Base-by-base conservation (phyloP, 2,797 vertebrate species). In the Liparis tanakae region DNA sequence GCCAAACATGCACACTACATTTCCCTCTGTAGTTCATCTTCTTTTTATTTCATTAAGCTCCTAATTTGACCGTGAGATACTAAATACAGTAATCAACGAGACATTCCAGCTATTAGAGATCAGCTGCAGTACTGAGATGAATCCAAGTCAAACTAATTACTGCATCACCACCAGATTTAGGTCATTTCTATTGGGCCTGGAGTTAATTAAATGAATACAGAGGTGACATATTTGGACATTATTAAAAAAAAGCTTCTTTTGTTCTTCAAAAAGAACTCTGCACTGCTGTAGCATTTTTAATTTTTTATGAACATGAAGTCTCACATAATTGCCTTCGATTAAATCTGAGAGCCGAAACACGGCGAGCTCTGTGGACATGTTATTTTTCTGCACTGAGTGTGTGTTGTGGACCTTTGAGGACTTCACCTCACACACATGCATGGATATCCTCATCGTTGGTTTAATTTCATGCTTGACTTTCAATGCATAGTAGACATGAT, bases 1-100 rank as follows among this genome's bases (percentile, higher is more conserved):
- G 90, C 7, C 20, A 8, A 0, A 18, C 9, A 25, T 6, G 25
- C 3, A 22, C 61, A 84, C 43, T 88, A 73, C 89, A 87, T 8
- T 1, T 46, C 1, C 13, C 51, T 59, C 18, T 67, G 36, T 50
- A 3, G n/a, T 57, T 66, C 3, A 58, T n/a, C 57, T 34, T 44
- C 6, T 25, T 30, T 20, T 0, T 44, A 6, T 34, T 64, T 22
- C 15, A 10, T 59, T 44, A 7, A 18, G 2, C 34, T 10, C 13
- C 5, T 10, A 44, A 5, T 51, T 36, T 7, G 10, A 65, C 25
- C 7, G n/a, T 60, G 22, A 41, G 7, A 7, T 10, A 10, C 0
- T 55, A 4, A 41, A 55, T 22, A 6, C 4, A 20, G 1, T 12
- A 20, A 20, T 61, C 1, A 56, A 34, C n/a, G 13, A 12, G 62